phyloP scores from a whole-genome alignment of 2,888 invertebrate genomes.

The Eupithecia vulgata region DNA sequence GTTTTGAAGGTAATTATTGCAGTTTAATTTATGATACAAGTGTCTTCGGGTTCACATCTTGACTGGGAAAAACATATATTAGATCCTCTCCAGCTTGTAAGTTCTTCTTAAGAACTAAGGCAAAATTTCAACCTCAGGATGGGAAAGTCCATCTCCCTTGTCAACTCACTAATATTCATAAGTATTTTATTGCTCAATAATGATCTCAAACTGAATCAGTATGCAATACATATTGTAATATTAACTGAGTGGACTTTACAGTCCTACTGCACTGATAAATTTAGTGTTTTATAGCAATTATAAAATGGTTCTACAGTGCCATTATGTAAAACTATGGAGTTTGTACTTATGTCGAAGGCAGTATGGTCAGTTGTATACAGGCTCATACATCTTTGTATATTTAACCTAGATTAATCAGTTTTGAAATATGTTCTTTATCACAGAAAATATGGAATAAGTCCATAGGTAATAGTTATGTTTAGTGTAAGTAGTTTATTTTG shows the following conservation, averaged over 20 bases:
- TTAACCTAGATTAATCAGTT: slow-evolving; percentile 45
- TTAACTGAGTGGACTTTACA: slow-evolving; percentile 6
- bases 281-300: neutral
- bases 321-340: slow-evolving; percentile 2
- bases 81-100: neutral
- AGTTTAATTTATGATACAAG: neutral
- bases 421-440: slow-evolving; percentile 42
- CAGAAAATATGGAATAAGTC: slow-evolving; percentile 34
- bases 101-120: neutral
- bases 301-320: neutral
- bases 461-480: slow-evolving; percentile 26
- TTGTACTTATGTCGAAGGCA: slow-evolving; percentile 1
- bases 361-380: slow-evolving; percentile 16
- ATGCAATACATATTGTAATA: slow-evolving; percentile 53
- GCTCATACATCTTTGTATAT: slow-evolving; percentile 31
- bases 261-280: slow-evolving; percentile 16
- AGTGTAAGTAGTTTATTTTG: slow-evolving; percentile 55
- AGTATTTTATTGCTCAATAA: slow-evolving; percentile 9
- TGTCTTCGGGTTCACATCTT: neutral
- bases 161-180: neutral
- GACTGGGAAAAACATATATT: neutral
- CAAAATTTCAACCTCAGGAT: neutral
- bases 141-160: neutral
- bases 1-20: slow-evolving; percentile 12
- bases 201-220: slow-evolving; percentile 37